A percentile compares a stretch with the other conserved stretches of the same genome.
phyloP scores from a whole-genome alignment of 2,797 vertebrate species.

The Tapera naevia region DNA sequence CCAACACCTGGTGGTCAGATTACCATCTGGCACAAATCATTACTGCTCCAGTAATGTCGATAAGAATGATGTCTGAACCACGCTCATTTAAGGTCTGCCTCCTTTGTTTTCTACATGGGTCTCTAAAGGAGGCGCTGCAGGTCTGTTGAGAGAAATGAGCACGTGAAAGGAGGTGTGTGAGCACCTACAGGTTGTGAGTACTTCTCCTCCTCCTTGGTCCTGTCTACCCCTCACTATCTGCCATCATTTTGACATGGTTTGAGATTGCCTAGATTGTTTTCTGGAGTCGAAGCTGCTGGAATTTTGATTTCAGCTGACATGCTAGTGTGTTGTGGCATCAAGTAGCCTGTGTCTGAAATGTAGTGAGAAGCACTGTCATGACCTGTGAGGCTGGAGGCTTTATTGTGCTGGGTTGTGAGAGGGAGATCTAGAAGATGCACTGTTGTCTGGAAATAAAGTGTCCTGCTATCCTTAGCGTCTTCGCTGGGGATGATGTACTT shows the following conservation, averaged over 20 bases:
- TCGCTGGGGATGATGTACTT: not conserved
- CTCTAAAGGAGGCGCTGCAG: not conserved
- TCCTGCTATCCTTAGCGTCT: not conserved
- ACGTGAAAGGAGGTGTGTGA: accelerated
- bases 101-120: not conserved
- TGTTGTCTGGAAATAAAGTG: not conserved
- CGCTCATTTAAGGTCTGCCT: not conserved
- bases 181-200: not conserved
- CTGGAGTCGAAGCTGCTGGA: not conserved
- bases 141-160: not conserved
- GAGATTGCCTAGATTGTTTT: not conserved
- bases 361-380: accelerated
- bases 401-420: not conserved
- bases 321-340: not conserved
- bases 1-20: not conserved
- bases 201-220: accelerated
- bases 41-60: not conserved
- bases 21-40: not conserved
- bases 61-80: not conserved
- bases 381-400: not conserved
- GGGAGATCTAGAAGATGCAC: not conserved
- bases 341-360: not conserved
- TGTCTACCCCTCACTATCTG: not conserved
- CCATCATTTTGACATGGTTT: not conserved
- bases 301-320: not conserved